Evolutionary conservation across 2,113 vertebrate species (phyloP).

Genomic region (Saccopteryx leptura): DNA sequence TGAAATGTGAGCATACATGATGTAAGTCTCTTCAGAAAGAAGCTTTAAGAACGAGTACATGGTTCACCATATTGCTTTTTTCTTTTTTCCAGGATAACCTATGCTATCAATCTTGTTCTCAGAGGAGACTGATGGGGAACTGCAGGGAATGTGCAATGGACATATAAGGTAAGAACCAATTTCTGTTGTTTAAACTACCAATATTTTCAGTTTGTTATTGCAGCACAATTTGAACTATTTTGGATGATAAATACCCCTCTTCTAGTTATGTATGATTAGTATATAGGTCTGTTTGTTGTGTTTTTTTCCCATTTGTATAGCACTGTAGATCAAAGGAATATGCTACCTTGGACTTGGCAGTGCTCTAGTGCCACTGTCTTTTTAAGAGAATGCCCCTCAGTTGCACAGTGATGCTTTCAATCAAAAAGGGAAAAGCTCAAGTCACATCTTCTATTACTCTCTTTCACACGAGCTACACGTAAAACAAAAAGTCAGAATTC

Average conservation of each 20-base stretch:
- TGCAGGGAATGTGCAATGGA: neutral
- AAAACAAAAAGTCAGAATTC: conserved; percentile 22
- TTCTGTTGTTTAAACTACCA: neutral
- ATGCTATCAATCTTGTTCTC: neutral
- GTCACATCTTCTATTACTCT: neutral
- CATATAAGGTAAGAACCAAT: neutral
- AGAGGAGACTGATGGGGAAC: neutral
- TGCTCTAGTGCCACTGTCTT: neutral
- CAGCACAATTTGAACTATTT: neutral
- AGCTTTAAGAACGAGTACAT: neutral
- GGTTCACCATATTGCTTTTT: neutral
- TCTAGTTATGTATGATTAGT: neutral
- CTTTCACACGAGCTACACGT: neutral
- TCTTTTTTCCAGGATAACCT: neutral
- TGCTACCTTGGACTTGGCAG: neutral
- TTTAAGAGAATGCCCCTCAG: neutral
- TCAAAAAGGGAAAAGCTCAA: neutral
- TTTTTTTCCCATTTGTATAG: neutral
- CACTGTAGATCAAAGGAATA: neutral
- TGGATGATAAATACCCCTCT: neutral
- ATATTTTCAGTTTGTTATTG: neutral
- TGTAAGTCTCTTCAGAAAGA: neutral
- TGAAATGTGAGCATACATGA: neutral
- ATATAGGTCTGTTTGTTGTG: neutral
- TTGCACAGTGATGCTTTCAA: neutral